Base-by-base conservation (phyloP, 1,140 invertebrate genomes). In the Papilio xuthus region DNA sequence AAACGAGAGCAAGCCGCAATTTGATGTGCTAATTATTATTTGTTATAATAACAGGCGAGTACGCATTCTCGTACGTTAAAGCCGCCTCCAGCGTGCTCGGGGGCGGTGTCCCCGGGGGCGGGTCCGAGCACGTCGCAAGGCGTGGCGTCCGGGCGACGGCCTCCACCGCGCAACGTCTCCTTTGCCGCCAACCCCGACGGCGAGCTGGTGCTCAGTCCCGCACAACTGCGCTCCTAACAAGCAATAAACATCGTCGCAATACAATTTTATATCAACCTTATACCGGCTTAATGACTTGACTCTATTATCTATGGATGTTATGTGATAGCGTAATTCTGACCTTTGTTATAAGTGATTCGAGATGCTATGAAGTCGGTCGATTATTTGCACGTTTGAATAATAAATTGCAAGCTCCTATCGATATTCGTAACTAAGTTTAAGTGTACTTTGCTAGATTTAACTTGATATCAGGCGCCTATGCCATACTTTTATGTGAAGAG, bases 201-300 rank as follows among this genome's bases (percentile, higher is more conserved):
- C 77, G 92, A 93, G 73, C 90, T 93, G 26, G 90, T 93, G 9
- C 90, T 93, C 71, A 92, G 91, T 78, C 92, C 92, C 71, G 90
- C 92, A 44, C 92, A 93, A 77, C 86, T 93, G 47, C 90, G 90
- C 78, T 93, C 92, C 83, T 92, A 93, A 88, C 88, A 88, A 93
- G 87, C 89, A 89, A 89, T 85, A 88, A 85, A 82, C 37, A 56
- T 85, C 81, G 53, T 83, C 82, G 85, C 88, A 86, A 89, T 86
- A 87, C 79, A 81, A 85, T 83, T 83, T 90, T 88, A 80, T 88
- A 86, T 82, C 78, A 80, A 83, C 80, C 60, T 73, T 72, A 75
- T 84, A 78, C 78, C 67, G 78, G 80, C 76, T 74, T 80, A 79
- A 83, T 81, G 77, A 82, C 80, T 71, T 83, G 81, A 85, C 83